These are phyloP conservation scores for Stegostoma tigrinum DNA, from an alignment of 2,113 vertebrate species.

Conservation along the genomic window DNA sequence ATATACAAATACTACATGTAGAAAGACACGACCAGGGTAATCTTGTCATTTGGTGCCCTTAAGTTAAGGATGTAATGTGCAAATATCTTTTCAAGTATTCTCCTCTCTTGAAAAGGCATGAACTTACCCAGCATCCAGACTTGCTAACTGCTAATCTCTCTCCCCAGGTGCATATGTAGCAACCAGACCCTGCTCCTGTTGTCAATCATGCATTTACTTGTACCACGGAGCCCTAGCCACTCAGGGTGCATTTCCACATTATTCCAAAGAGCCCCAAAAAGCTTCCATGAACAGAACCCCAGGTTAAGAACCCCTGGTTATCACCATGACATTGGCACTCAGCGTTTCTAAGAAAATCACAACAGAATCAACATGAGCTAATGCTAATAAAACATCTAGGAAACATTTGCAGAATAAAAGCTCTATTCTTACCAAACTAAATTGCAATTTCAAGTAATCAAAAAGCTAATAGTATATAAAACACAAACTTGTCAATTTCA, in stretches of 20 bases:
- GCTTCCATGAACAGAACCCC: too few species aligned
- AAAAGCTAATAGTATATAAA: not conserved
- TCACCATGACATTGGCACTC: not conserved
- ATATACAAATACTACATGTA: not conserved
- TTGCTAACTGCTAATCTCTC: not conserved
- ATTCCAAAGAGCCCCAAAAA: not conserved
- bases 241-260: not conserved
- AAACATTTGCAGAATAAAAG: not conserved
- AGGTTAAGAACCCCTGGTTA: not conserved
- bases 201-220: not conserved
- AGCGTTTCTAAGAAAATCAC: not conserved
- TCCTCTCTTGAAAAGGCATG: not conserved
- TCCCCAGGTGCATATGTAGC: too few species aligned
- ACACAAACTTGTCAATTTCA: not conserved
- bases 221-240: not conserved
- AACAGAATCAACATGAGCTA: not conserved
- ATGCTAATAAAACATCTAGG: not conserved
- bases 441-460: not conserved
- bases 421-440: not conserved
- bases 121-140: not conserved
- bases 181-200: not conserved
- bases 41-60: not conserved
- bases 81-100: not conserved
- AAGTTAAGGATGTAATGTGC: not conserved
- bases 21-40: not conserved